Conservation (phyloP, 2,113 vertebrate species). For the Leiothrix lutea region DNA sequence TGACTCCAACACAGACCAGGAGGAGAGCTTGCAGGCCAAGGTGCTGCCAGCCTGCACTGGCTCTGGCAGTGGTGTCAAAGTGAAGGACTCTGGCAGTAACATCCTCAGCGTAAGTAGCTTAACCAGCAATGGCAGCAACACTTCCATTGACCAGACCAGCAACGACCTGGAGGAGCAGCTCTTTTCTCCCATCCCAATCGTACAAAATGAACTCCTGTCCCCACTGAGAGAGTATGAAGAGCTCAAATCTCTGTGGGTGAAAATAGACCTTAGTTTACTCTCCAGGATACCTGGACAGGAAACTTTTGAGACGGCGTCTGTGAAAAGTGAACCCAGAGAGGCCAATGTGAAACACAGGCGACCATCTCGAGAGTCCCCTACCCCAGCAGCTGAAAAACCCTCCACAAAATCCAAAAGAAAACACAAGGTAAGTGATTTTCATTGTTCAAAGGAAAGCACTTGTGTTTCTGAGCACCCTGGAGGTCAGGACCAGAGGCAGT, state of each 20-base stretch:
- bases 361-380: constrained; percentile 78
- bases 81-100: constrained; percentile 74
- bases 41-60: constrained; percentile 71
- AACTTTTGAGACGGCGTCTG: constrained; percentile 51
- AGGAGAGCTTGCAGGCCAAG: constrained; percentile 84
- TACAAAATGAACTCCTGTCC: constrained; percentile 83
- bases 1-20: constrained; percentile 91
- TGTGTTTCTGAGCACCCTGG: background rate
- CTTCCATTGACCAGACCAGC: constrained; percentile 81
- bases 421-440: constrained; percentile 83
- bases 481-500: background rate
- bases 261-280: constrained; percentile 88
- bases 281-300: constrained; percentile 83
- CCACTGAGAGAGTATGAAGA: constrained; percentile 86
- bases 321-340: constrained; percentile 78
- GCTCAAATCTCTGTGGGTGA: constrained; percentile 90
- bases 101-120: constrained; percentile 81
- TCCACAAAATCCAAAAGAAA: constrained; percentile 89
- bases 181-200: constrained; percentile 76
- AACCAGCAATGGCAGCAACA: constrained; percentile 72
- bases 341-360: constrained; percentile 79
- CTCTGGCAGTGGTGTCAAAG: constrained; percentile 60
- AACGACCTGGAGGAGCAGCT: constrained; percentile 80
- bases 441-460: background rate
- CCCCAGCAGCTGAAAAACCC: constrained; percentile 78